A percentile compares a stretch with the other conserved stretches of the same genome.
These are phyloP conservation scores for Onychorhynchus coronatus DNA, from an alignment of 2,113 vertebrate genomes.

Conservation along the genomic window DNA sequence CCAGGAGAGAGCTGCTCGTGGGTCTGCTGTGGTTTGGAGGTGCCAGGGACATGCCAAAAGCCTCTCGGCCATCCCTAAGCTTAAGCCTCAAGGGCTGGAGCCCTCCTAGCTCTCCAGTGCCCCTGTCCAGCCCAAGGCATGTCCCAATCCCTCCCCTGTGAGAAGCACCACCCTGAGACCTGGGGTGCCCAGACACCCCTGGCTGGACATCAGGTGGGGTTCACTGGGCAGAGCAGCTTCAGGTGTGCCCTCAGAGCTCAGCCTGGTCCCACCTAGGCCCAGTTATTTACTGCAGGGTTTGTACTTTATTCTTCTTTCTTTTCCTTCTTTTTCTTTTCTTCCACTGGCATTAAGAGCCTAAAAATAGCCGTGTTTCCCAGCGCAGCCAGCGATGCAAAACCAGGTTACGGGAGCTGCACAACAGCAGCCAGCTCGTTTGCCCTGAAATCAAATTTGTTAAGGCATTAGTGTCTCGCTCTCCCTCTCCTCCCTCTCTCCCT, in stretches of 20 bases:
- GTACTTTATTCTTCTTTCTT: not conserved
- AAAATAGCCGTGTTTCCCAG: not conserved
- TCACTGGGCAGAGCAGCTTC: not conserved
- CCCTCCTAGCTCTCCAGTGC: too few species aligned
- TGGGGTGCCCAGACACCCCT: too few species aligned
- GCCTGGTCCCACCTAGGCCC: not conserved
- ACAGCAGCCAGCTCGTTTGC: not conserved
- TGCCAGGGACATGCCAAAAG: not conserved
- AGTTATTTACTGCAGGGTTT: not conserved
- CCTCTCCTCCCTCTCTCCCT: not conserved
- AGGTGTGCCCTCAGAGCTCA: not conserved
- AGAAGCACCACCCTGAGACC: not conserved
- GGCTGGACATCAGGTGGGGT: not conserved
- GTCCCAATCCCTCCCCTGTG: accelerated
- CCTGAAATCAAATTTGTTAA: constrained; percentile 30
- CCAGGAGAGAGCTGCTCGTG: not conserved
- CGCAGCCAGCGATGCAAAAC: not conserved
- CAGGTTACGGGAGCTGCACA: not conserved
- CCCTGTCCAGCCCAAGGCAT: accelerated
- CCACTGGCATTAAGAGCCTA: not conserved
- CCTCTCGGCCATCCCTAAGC: not conserved
- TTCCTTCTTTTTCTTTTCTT: not conserved
- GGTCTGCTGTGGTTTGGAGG: not conserved
- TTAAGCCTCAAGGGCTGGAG: not conserved
- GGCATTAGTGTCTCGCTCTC: not conserved